A percentile compares a stretch with the other conserved stretches of the same genome.
Conservation (phyloP, 1,140 invertebrate genomes). For the Holotrichia oblita region DNA sequence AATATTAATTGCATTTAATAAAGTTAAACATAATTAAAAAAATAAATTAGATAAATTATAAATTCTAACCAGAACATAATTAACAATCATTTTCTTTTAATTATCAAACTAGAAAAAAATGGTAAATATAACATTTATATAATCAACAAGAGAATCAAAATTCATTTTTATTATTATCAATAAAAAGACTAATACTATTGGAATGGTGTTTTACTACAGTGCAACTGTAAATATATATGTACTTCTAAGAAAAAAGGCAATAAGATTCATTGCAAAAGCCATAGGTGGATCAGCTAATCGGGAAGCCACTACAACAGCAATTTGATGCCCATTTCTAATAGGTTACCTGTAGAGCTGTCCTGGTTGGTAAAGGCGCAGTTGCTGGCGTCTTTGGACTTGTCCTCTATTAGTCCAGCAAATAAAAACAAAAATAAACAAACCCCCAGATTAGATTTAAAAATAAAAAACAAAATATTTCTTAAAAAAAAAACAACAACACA, state of each 20-base stretch:
- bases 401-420: conserved; percentile 48
- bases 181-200: conserved; percentile 10
- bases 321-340: conserved; percentile 47
- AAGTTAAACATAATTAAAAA: conserved; percentile 8
- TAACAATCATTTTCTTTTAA: neutral
- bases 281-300: neutral
- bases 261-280: neutral
- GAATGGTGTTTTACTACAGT: neutral
- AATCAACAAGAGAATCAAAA: neutral
- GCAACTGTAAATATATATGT: too few species aligned
- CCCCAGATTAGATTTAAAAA: conserved; percentile 32
- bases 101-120: neutral
- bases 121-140: neutral
- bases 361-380: conserved; percentile 52
- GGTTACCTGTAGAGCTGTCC: conserved; percentile 59
- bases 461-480: conserved; percentile 6
- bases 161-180: neutral
- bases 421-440: conserved; percentile 40
- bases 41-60: neutral
- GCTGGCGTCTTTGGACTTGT: conserved; percentile 49
- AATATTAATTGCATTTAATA: too few species aligned
- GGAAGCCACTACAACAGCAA: neutral
- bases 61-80: neutral
- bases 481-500: conserved; percentile 47
- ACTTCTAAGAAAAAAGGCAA: neutral